These are phyloP conservation scores for Pyrgilauda ruficollis DNA, from an alignment of 2,113 vertebrate species.

Conservation along the genomic window DNA sequence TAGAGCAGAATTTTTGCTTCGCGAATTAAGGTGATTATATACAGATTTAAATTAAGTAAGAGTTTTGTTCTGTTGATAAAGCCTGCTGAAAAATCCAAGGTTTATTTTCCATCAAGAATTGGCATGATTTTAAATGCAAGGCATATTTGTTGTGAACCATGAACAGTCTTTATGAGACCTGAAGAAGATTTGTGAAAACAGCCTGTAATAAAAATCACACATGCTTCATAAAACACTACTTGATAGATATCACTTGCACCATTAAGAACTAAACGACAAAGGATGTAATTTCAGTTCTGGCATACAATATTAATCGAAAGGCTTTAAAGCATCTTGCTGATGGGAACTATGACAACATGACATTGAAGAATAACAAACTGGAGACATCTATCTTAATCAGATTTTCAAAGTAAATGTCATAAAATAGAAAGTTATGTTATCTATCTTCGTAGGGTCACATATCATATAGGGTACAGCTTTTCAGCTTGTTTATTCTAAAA, in stretches of 20 bases:
- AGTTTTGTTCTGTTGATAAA: slow-evolving; percentile 12
- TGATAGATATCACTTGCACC: slow-evolving; percentile 87
- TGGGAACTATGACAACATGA: slow-evolving; percentile 87
- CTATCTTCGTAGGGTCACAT: slow-evolving; percentile 75
- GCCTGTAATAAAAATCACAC: slow-evolving; percentile 80
- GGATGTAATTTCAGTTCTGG: slow-evolving; percentile 84
- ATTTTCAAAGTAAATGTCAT: slow-evolving; percentile 85
- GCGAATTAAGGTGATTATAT: background rate
- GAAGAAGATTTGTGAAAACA: slow-evolving; percentile 81
- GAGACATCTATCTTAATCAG: slow-evolving; percentile 87
- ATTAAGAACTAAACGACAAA: slow-evolving; percentile 88
- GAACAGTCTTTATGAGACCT: slow-evolving; percentile 69
- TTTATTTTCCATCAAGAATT: slow-evolving; percentile 44
- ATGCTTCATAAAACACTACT: slow-evolving; percentile 81
- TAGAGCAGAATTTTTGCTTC: background rate
- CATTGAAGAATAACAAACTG: slow-evolving; percentile 85
- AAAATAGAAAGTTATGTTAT: slow-evolving; percentile 84
- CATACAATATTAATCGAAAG: slow-evolving; percentile 91
- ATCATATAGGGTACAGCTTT: slow-evolving; percentile 61
- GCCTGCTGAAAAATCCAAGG: background rate
- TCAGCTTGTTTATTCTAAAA: slow-evolving; percentile 55
- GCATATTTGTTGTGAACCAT: slow-evolving; percentile 69
- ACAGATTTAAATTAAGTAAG: background rate
- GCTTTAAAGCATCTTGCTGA: slow-evolving; percentile 87
- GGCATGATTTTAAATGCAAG: slow-evolving; percentile 48